Evolutionary conservation across 1,140 invertebrate genomes (phyloP), one percentile per base, ranked within the genome.

Genomic region (Brachionus sp.): DNA sequence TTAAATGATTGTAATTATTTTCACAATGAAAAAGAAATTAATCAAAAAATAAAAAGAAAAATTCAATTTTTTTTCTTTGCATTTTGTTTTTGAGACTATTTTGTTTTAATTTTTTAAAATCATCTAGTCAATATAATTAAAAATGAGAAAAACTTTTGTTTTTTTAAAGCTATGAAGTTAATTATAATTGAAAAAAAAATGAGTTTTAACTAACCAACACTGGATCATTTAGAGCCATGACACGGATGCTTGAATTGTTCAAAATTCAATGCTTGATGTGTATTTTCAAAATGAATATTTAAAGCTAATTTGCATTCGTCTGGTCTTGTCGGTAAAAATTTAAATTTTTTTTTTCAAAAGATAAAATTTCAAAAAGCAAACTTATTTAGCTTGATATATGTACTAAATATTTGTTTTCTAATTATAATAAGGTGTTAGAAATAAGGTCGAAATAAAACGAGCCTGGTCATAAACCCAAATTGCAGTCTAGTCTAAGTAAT

Each of bases 371-470:
- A 57, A 57, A 57, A 57, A 57, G 50, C 50, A 57, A 57, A 57
- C 50, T 57, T 66, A 66, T 66, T 66, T 66, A 13, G 33, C 64
- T 66, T 37, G 33, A 33, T 33, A 66, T 37, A 66, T 37, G 64
- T 33, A 29, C 29, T 33, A 66, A 37, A 66, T 66, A 66, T 66
- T 33, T 33, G 33, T 66, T 66, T 66, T 66, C n/a, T n/a, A 66
- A 66, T 66, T 33, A 66, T 33, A 66, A 33, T 66, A 66, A 66
- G 64, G 64, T 66, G 64, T 66, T 33, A 66, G 5, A 66, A 66
- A 66, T 66, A 66, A 66, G 64, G 64, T 66, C 64, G 64, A 66
- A 35, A n/a, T n/a, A n/a, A 66, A 66, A 66, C 64, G 25, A 66
- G 64, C 64, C 64, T 66, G 33, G 64, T 66, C 64, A 66, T 33